Evolutionary conservation across 2,888 invertebrate genomes (phyloP).

Genomic region (Euplexia lucipara): DNA sequence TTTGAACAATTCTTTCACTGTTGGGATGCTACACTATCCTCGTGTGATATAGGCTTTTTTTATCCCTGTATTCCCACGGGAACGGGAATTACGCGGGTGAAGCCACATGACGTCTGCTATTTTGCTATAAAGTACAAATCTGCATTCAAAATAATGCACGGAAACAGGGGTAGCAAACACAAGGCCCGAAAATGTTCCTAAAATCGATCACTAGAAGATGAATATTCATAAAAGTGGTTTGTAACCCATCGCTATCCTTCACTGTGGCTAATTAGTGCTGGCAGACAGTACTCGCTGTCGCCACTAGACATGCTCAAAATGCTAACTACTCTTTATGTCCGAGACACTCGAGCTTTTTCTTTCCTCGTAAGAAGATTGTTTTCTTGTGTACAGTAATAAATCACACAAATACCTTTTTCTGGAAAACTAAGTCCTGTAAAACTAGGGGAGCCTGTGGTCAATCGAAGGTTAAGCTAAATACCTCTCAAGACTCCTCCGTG

Average conservation of each 20-base stretch:
- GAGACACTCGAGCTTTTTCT: conserved; percentile 25
- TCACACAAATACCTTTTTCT: background rate
- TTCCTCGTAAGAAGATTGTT: background rate
- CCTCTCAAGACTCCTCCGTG: too few relatives aligned
- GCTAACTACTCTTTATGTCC: conserved; percentile 33
- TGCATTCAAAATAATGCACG: background rate
- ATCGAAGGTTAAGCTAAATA: too few relatives aligned
- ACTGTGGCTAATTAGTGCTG: conserved; percentile 57
- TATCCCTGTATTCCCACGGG: too few relatives aligned
- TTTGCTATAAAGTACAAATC: background rate
- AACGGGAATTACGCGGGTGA: too few relatives aligned
- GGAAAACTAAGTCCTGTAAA: too few relatives aligned
- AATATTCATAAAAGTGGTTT: conserved; percentile 62
- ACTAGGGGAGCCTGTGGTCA: too few relatives aligned
- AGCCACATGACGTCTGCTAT: too few relatives aligned
- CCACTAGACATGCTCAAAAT: conserved; percentile 48
- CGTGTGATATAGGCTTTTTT: too few relatives aligned
- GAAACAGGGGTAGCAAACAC: conserved; percentile 4
- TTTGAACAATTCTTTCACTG: too few relatives aligned
- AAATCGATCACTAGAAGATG: conserved; percentile 56
- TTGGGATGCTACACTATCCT: too few relatives aligned
- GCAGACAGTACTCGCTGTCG: conserved; percentile 31
- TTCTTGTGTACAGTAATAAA: conserved; percentile 1
- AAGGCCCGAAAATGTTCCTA: conserved; percentile 30
- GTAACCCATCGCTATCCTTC: conserved; percentile 45